Base-by-base conservation (phyloP, 2,113 vertebrate genomes). In the Cinclus mexicanus region DNA sequence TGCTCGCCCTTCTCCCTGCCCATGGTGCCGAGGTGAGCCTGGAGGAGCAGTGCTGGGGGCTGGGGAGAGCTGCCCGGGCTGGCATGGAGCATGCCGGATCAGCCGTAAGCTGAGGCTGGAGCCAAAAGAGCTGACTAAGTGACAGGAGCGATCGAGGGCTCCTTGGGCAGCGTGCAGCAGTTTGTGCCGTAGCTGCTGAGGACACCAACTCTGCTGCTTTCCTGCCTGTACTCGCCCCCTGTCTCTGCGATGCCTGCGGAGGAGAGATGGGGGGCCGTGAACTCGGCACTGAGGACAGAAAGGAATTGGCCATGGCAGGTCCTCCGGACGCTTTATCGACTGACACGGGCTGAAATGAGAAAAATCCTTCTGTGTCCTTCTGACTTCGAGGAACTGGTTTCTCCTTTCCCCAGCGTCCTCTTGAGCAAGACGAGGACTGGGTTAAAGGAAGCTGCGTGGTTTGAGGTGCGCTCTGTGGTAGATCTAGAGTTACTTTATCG, bases 91-190 rank as follows among this genome's bases (percentile, higher is more conserved):
- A 55, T 79, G 91, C 69, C 2, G 20, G 90, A 44, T 26, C 79
- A 31, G 52, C 16, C 5, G 41, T 49, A 14, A 90, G 56, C 83
- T 17, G 90, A 79, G 31, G 70, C 75, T 26, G 1, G 65, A 86
- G 76, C 85, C 49, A 33, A 31, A 76, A 92, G 80, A 81, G 93
- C 93, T 94, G 93, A 95, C 86, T 89, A 88, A 97, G 94, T 90
- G 93, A 94, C 90, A 89, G 68, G 35, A 89, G 56, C 23, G 1
- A 85, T 95, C 94, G 72, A 77, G 89, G 82, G 61, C 85, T 96
- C 69, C 87, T 71, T 92, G 22, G 1, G 86, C 80, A 71, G 92
- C 86, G 44, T 60, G 88, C 88, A 41, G 39, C 15, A 12, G 61
- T 82, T 87, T 4, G 12, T 79, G 87, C 88, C 1, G 26, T 13